Evolutionary conservation across 2,113 vertebrate species (phyloP).

Genomic region (Cricetomys ansorgei): DNA sequence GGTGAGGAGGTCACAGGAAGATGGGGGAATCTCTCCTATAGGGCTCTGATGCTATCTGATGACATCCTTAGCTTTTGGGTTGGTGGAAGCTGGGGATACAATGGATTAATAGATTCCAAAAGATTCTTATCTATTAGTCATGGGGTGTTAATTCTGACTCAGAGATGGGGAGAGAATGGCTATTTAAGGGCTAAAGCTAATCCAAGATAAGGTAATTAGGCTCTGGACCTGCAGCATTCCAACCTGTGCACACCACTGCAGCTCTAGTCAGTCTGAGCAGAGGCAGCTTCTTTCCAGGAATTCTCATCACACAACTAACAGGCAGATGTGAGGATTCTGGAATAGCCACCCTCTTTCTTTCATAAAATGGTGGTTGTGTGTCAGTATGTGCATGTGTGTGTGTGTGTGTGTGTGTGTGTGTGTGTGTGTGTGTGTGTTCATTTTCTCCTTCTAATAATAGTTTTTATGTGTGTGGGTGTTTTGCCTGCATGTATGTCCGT

Average conservation of each 20-base stretch:
- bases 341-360: neutral
- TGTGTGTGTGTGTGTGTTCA: neutral
- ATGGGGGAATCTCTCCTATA: neutral
- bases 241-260: neutral
- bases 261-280: neutral
- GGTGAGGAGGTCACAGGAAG: neutral
- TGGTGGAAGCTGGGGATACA: neutral
- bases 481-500: neutral
- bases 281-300: neutral
- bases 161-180: neutral
- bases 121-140: neutral
- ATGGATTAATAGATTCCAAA: neutral
- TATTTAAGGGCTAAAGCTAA: neutral
- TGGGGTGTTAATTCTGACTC: neutral
- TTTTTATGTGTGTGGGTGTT: neutral
- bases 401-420: neutral
- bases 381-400: neutral
- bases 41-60: neutral
- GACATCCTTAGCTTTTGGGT: neutral
- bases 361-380: neutral
- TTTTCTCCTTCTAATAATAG: neutral
- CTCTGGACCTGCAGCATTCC: neutral
- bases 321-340: neutral
- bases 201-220: neutral
- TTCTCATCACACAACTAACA: neutral